Conservation (phyloP, 2,797 vertebrate species). For the Apodemus agrarius region DNA sequence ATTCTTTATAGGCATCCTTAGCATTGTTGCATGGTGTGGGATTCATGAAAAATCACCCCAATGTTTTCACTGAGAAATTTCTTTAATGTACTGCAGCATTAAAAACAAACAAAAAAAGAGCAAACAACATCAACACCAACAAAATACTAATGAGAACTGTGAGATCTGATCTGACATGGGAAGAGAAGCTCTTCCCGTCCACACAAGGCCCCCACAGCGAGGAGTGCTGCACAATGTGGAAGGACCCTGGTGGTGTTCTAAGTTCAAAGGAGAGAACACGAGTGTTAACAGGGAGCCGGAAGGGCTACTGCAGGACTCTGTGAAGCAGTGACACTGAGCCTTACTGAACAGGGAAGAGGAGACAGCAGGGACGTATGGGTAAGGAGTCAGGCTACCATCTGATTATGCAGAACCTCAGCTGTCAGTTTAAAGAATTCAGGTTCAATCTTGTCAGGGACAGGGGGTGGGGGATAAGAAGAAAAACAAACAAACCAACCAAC, state of each 20-base stretch:
- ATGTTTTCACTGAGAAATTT: slow-evolving; percentile 42
- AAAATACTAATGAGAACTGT: background rate
- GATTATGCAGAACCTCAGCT: background rate
- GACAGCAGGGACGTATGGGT: background rate
- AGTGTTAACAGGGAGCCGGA: background rate
- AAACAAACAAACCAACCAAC: background rate
- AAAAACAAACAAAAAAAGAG: background rate
- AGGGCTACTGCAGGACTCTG: background rate
- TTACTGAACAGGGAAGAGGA: background rate
- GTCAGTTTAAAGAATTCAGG: background rate
- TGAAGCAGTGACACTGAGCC: background rate
- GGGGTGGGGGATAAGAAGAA: background rate
- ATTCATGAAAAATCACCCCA: background rate
- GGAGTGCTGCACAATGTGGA: background rate
- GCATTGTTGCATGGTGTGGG: background rate
- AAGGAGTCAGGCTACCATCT: background rate
- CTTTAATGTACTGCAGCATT: background rate
- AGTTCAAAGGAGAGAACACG: background rate
- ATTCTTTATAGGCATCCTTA: slow-evolving; percentile 24
- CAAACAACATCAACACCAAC: background rate
- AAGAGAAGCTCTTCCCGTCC: background rate
- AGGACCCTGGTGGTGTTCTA: background rate
- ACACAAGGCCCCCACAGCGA: background rate
- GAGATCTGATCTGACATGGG: background rate
- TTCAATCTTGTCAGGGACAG: background rate